Conservation (phyloP, 2,888 invertebrate species). For the Fragum sueziense region DNA sequence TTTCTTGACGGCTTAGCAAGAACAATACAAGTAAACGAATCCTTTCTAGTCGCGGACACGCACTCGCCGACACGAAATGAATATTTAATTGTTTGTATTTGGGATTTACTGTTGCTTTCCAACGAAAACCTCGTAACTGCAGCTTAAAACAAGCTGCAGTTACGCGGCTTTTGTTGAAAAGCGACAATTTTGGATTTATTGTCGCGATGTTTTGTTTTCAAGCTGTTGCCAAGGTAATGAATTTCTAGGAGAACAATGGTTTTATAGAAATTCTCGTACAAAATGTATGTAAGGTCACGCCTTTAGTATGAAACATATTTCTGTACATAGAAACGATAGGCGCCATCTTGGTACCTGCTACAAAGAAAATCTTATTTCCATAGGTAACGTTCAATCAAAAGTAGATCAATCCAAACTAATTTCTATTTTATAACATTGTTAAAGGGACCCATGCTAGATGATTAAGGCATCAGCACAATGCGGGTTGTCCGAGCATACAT, state of each 20-base stretch:
- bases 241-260: slow-evolving; percentile 2
- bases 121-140: no score
- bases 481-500: no score
- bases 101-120: slow-evolving; percentile 11
- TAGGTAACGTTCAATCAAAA: neutral
- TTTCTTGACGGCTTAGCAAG: neutral
- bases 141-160: no score
- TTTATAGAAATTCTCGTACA: neutral
- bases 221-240: slow-evolving; percentile 23
- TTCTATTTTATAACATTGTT: neutral
- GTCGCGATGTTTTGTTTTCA: slow-evolving; percentile 7
- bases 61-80: slow-evolving; percentile 1
- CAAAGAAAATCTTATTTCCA: neutral
- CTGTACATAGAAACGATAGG: neutral
- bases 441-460: neutral
- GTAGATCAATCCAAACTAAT: neutral
- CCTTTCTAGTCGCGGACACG: neutral
- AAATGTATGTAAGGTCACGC: slow-evolving; percentile 20
- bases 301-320: slow-evolving; percentile 10
- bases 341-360: neutral
- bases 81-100: slow-evolving; percentile 19
- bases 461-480: neutral
- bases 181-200: no score
- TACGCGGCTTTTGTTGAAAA: no score
- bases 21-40: neutral